Base-by-base conservation (phyloP, 2,113 vertebrate genomes). In the Leptodactylus fuscus region DNA sequence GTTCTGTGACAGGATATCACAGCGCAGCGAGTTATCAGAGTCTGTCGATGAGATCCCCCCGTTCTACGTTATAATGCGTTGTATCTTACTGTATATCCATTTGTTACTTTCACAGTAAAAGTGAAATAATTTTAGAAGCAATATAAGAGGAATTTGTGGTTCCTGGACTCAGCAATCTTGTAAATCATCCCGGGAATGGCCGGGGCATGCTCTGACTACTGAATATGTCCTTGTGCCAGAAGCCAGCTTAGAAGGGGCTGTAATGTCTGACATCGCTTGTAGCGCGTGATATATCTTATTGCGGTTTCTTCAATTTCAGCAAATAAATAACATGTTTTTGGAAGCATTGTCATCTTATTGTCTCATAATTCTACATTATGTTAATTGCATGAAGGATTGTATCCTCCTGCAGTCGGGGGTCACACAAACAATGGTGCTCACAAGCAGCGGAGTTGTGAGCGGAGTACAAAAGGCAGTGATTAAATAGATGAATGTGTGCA, bases 301-400 rank as follows among this genome's bases (percentile, higher is more conserved):
- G 9, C 69, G 44, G 53, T 75, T 74, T 36, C 32, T 85, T 67
- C 18, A 38, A 32, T 71, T 82, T 53, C 20, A 70, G 27, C 55
- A 44, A 16, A 78, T 82, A 78, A 77, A 85, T 85, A 48, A 69
- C 41, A 85, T 78, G 58, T 34, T 77, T 18, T 46, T n/a, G 29
- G 20, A 65, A 62, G 27, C 20, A 7, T 51, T 67, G 58, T 85
- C 76, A 58, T 41, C 74, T 58, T 73, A 36, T 32, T 32, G 69
- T 55, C 44, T 74, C 70, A 75, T 83, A 83, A 75, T 75, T 51
- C 24, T 75, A 74, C 27, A 83, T 74, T 83, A 62, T 60, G 70
- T 73, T 67, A 78, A 85, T 76, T 76, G 49, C 53, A 73, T 67
- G 15, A 77, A 53, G 55, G 81, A n/a, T 58, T 78, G 58, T 51